Base-by-base conservation (phyloP, 2,888 invertebrate genomes). In the Craniophora ligustri region DNA sequence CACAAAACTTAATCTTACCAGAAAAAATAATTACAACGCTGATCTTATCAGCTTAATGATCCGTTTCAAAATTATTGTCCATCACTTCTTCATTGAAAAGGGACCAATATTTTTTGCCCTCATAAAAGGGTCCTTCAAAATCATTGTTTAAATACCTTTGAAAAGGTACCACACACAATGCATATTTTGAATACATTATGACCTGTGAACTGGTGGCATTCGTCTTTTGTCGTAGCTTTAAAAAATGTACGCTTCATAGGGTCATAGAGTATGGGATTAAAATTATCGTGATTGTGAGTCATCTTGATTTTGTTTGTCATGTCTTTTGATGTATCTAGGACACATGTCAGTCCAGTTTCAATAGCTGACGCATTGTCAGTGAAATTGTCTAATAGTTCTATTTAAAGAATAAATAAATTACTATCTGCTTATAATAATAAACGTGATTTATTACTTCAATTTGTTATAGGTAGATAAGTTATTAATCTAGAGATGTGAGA, bases 121-220 rank as follows among this genome's bases (percentile, higher is more conserved):
- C 72, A 76, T 79, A 76, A 82, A 81, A 82, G 82, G 77, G 72
- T 78, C 81, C 86, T 87, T 76, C 72, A 81, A 77, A 82, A 80
- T 82, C 84, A 88, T 92, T 91, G 90, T 92, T 79, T 88, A 87
- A 76, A 69, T 74, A 85, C 80, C 42, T 63, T 68, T 67, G 75
- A 79, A 82, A 80, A 83, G 71, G 81, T 79, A 78, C 80, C 79
- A 78, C 83, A 85, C 82, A 90, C 89, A 91, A 90, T 88, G 87
- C 85, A 88, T 91, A 88, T 89, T 90, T 88, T 89, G 89, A 89
- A 92, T 92, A 86, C 83, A 89, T 91, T 89, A 88, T 84, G 88
- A 89, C 76, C 80, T 79, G 78, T 79, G 81, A 79, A 79, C 79
- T 73, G 62, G 40, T 70, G 71, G 71, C 64, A 60, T 70, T 63